Conservation (phyloP, 2,888 invertebrate genomes). For the Parapristionchus giblindavisi region DNA sequence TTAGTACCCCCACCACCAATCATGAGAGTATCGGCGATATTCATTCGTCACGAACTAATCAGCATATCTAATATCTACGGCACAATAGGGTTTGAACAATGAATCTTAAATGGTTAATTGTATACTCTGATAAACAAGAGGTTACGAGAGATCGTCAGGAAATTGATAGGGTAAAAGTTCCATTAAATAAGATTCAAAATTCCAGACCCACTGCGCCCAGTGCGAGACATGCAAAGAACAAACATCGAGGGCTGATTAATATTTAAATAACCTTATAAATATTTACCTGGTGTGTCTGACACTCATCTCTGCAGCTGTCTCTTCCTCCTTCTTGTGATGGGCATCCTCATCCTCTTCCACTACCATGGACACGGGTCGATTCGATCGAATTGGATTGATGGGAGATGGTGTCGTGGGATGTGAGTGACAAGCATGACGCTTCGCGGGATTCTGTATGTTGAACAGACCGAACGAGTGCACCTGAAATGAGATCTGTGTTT, state of each 20-base stretch:
- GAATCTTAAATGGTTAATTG: no score
- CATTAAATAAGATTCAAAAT: no score
- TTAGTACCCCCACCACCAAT: background rate
- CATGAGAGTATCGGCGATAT: background rate
- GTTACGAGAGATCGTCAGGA: no score
- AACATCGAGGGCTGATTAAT: no score
- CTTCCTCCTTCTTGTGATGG: slow-evolving; percentile 1
- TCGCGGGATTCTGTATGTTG: slow-evolving; percentile 44
- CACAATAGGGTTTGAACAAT: no score
- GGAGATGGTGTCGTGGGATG: slow-evolving; percentile 7
- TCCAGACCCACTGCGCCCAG: no score
- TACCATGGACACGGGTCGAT: slow-evolving; percentile 37
- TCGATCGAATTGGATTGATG: background rate
- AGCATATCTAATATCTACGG: no score
- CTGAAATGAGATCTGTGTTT: slow-evolving; percentile 24
- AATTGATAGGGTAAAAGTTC: no score
- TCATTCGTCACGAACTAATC: no score
- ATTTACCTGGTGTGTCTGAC: slow-evolving; percentile 23
- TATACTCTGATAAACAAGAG: no score
- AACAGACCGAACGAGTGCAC: slow-evolving; percentile 50
- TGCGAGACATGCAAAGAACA: no score
- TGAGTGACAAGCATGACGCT: slow-evolving; percentile 43
- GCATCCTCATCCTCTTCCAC: slow-evolving; percentile 31
- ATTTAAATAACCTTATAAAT: no score
- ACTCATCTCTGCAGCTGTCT: slow-evolving; percentile 3